Percentiles rank a stretch among this genome's conserved stretches.
Conservation (phyloP, 1,140 invertebrate species). For the Trichonephila inaurata region DNA sequence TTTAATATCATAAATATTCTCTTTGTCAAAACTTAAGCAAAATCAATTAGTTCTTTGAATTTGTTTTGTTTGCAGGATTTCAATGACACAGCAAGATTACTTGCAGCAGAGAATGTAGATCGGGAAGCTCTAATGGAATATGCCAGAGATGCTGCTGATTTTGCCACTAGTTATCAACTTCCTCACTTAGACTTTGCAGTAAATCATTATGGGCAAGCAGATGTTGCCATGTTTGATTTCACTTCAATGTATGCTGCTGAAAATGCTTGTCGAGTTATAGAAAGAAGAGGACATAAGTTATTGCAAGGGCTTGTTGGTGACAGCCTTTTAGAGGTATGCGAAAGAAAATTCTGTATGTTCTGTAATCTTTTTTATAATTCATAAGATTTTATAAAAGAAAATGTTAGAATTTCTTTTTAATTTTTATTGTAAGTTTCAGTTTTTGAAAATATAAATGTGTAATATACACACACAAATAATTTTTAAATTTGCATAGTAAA, state of each 20-base stretch:
- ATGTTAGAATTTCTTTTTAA: neutral
- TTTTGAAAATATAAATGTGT: too few relatives aligned
- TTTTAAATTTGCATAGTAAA: too few relatives aligned
- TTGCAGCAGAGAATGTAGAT: slow-evolving; percentile 95
- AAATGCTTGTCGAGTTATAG: slow-evolving; percentile 92
- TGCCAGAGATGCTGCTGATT: slow-evolving; percentile 96
- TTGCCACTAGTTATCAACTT: slow-evolving; percentile 93
- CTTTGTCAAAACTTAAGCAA: neutral
- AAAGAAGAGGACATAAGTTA: slow-evolving; percentile 89
- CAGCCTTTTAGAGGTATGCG: slow-evolving; percentile 91
- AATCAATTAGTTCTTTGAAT: neutral
- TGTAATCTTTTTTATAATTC: too few relatives aligned
- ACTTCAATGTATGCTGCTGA: slow-evolving; percentile 99
- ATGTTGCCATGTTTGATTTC: slow-evolving; percentile 99
- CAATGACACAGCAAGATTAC: slow-evolving; percentile 91
- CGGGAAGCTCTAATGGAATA: slow-evolving; percentile 93
- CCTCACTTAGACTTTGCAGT: slow-evolving; percentile 96
- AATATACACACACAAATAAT: too few relatives aligned
- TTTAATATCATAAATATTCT: too few relatives aligned
- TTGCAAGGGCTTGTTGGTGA: slow-evolving; percentile 96
- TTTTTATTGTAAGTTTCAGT: slow-evolving; percentile 72
- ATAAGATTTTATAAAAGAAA: neutral
- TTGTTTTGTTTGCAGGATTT: slow-evolving; percentile 86
- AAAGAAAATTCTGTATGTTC: neutral
- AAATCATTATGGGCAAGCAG: slow-evolving; percentile 98